These are phyloP conservation scores for Saccostrea glomerata DNA, from an alignment of 1,140 invertebrate genomes.

Conservation along the genomic window DNA sequence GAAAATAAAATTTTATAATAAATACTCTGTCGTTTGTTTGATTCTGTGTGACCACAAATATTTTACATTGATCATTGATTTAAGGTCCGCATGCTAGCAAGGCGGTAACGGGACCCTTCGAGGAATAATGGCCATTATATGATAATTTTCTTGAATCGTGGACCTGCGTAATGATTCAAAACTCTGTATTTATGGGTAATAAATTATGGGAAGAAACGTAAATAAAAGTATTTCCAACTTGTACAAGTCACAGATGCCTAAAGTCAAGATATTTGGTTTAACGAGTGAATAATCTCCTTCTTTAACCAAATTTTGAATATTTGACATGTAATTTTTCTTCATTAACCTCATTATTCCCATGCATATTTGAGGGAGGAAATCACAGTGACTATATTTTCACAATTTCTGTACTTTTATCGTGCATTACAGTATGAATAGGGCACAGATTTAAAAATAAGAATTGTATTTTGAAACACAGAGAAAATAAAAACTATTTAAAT, in stretches of 20 bases:
- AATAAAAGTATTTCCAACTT: not conserved
- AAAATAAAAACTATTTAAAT: not conserved
- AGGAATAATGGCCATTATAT: not conserved
- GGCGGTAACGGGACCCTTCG: not conserved
- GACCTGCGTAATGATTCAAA: not conserved
- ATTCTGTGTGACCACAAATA: not conserved
- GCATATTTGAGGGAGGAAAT: not conserved
- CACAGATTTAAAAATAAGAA: not conserved
- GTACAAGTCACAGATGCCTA: not conserved
- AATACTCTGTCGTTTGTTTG: too few species aligned
- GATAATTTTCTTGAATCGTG: not conserved
- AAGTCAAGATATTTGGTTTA: not conserved
- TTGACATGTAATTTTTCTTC: not conserved
- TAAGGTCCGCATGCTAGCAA: not conserved
- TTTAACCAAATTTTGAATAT: slow-evolving; percentile 1
- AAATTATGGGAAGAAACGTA: not conserved
- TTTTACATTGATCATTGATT: not conserved
- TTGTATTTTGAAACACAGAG: not conserved
- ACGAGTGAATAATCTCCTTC: not conserved
- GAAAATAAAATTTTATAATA: too few species aligned
- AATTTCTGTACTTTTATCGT: not conserved
- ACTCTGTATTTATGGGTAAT: not conserved
- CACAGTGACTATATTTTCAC: not conserved
- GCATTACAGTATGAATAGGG: not conserved
- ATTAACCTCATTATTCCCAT: not conserved